Conservation (phyloP, 2,797 vertebrate genomes). For the Oreochromis mossambicus region DNA sequence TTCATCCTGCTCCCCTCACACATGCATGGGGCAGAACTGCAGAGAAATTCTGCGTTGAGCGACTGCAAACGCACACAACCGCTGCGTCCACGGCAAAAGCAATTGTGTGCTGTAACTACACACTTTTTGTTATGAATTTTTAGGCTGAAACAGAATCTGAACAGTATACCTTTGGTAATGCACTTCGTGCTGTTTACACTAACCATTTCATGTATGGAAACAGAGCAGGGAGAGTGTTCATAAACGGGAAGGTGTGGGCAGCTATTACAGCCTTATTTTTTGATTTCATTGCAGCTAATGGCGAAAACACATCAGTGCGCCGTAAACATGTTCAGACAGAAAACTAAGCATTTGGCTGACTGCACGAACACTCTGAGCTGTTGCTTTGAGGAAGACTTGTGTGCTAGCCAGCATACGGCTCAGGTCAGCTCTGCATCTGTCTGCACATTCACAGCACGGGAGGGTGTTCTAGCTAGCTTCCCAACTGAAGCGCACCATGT, state of each 20-base stretch:
- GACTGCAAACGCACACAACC: background rate
- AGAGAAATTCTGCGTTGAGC: background rate
- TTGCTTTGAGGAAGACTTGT: constrained; percentile 14
- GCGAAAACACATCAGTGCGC: background rate
- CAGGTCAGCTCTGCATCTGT: background rate
- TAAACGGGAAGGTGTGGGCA: background rate
- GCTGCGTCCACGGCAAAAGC: background rate
- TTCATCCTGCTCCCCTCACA: background rate
- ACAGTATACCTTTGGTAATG: background rate
- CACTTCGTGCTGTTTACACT: background rate
- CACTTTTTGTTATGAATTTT: background rate
- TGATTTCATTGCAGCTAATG: background rate
- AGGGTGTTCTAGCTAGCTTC: background rate
- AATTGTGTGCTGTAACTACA: background rate
- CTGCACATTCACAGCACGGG: background rate
- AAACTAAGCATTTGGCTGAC: background rate
- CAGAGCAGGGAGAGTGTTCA: background rate
- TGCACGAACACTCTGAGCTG: background rate
- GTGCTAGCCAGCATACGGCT: constrained; percentile 33
- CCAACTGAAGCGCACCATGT: constrained; percentile 24
- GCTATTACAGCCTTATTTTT: background rate
- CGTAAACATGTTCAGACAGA: background rate
- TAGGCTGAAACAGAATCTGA: background rate
- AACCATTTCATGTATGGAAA: background rate
- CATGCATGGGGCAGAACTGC: background rate